A percentile compares a stretch with the other conserved stretches of the same genome.
Evolutionary conservation across 2,888 invertebrate genomes (phyloP).

Genomic region (Philaethria dido): DNA sequence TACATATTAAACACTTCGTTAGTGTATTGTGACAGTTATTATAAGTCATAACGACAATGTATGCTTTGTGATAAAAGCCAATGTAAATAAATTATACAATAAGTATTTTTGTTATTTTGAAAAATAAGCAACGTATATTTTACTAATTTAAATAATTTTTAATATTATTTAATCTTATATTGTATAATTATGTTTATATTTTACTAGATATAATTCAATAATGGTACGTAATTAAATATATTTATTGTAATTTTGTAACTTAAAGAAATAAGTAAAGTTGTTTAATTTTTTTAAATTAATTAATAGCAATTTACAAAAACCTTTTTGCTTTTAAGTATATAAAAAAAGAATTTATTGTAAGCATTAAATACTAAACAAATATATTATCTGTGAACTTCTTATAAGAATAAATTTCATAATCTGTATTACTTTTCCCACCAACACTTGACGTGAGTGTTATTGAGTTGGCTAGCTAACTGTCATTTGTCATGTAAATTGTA

Average conservation of each 20-base stretch:
- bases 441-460: slow-evolving; percentile 6
- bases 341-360: no score
- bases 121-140: not conserved
- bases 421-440: slow-evolving; percentile 22
- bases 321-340: not conserved
- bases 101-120: not conserved
- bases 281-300: not conserved
- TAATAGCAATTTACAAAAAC: not conserved
- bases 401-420: slow-evolving; percentile 11
- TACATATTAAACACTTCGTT: slow-evolving; percentile 27
- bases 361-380: not conserved
- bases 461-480: slow-evolving; percentile 8
- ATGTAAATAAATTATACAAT: not conserved
- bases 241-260: not conserved
- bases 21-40: not conserved
- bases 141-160: not conserved
- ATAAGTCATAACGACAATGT: not conserved
- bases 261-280: not conserved
- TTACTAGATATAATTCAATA: not conserved
- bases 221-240: not conserved
- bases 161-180: not conserved
- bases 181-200: not conserved
- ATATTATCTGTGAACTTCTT: not conserved
- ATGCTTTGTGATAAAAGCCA: not conserved
- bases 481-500: slow-evolving; percentile 15